Percentiles rank a stretch among this genome's conserved stretches.
Conservation (phyloP, 2,888 invertebrate species). For the Sialis fuliginosa region DNA sequence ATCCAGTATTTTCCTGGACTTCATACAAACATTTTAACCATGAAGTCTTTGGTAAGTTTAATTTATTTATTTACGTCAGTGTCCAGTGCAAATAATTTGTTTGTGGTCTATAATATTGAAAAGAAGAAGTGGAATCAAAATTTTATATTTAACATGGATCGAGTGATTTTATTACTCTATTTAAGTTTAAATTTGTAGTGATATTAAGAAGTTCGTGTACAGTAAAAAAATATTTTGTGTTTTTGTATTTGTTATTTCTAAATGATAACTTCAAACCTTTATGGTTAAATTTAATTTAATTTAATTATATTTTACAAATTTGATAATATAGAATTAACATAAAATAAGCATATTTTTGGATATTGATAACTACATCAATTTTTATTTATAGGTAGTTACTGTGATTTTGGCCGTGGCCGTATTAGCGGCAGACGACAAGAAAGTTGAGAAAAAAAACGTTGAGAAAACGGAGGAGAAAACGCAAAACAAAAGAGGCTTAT, state of each 20-base stretch:
- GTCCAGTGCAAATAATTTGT: too few species aligned
- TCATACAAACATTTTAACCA: neutral
- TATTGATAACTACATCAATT: too few species aligned
- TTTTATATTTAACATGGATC: too few species aligned
- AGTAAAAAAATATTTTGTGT: too few species aligned
- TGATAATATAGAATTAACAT: neutral
- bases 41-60: slow-evolving; percentile 4
- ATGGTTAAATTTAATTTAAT: neutral
- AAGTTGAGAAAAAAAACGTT: slow-evolving; percentile 28
- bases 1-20: slow-evolving; percentile 6
- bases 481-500: slow-evolving; percentile 36
- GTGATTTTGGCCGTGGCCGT: slow-evolving; percentile 18
- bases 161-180: too few species aligned
- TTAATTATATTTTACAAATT: neutral
- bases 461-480: slow-evolving; percentile 24
- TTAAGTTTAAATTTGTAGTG: too few species aligned
- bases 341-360: slow-evolving; percentile 19
- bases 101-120: too few species aligned
- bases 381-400: slow-evolving; percentile 10
- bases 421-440: slow-evolving; percentile 37
- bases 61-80: neutral
- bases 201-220: too few species aligned
- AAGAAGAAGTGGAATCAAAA: too few species aligned
- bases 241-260: too few species aligned
- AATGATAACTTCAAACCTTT: too few species aligned